Evolutionary conservation across 2,888 invertebrate genomes (phyloP).

Genomic region (Ochropleura leucogaster): DNA sequence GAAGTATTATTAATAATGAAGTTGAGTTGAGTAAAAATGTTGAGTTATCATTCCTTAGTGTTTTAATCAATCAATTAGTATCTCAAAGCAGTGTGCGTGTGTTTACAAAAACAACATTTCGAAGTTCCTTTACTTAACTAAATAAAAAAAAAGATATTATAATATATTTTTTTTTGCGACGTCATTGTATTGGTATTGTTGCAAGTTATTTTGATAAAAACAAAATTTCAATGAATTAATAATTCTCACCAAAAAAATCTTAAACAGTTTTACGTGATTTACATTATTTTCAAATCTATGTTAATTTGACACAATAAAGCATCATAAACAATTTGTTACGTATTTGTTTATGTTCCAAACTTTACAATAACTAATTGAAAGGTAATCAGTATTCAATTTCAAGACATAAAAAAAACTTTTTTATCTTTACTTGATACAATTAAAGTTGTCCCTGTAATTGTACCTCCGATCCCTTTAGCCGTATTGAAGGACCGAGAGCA

Average conservation of each 20-base stretch:
- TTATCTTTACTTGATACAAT: conserved; percentile 38
- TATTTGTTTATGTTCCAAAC: neutral
- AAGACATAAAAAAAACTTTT: conserved; percentile 7
- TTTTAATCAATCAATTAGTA: neutral
- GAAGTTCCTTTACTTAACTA: no score
- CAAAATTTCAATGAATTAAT: neutral
- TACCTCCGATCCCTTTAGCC: conserved; percentile 46
- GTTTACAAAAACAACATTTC: neutral
- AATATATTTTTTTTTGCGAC: no score
- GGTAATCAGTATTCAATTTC: conserved; percentile 4
- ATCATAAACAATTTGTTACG: no score
- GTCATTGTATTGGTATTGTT: neutral
- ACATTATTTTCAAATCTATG: neutral
- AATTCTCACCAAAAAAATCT: neutral
- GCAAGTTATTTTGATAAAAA: neutral
- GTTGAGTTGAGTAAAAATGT: no score
- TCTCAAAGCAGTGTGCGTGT: neutral
- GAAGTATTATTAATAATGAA: neutral
- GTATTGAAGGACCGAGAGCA: conserved; percentile 67
- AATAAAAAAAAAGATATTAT: no score
- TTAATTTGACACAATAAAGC: neutral
- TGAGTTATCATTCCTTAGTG: neutral
- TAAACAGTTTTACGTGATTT: neutral
- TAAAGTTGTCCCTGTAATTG: conserved; percentile 53
- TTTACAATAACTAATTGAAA: neutral